Evolutionary conservation across 2,113 vertebrate species (phyloP), one percentile per base, ranked within the genome.

Genomic region (Peromyscus polionotus): DNA sequence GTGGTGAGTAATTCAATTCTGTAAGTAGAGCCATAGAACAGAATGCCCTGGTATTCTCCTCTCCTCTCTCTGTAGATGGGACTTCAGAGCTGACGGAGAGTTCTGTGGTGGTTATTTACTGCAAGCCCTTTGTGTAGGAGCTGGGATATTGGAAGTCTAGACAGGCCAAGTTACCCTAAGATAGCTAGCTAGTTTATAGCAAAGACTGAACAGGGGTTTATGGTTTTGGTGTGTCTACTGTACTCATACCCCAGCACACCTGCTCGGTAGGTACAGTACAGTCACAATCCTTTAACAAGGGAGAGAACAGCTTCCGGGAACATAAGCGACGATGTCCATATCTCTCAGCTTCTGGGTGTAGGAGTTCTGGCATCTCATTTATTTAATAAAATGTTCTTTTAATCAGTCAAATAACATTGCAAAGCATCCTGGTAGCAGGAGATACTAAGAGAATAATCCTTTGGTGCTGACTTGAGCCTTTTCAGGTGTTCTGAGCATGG

Each of bases 361-460:
- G 20, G 54, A 73, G 63, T 48, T 94, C 33, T 4, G 5, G 5
- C 72, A 79, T 33, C 36, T 93, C 51, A 76, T 83, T 91, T 81
- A 68, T n/a, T 89, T 90, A 75, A 96, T 89, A 93, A n/a, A 65
- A 65, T 4, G 1, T 67, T 67, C 48, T 63, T 91, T n/a, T n/a
- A 77, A 72, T 36, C 59, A 39, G 61, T 80, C 88, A 39, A 13
- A 63, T 76, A 79, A 57, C 10, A 39, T 90, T n/a, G 51, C 20
- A 68, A 76, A 70, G 7, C 36, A 75, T 28, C 59, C 45, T 22
- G 2, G 51, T 12, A 70, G 81, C 91, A 20, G 90, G 48, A 88
- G 16, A 51, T 20, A 61, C 8, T 77, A 73, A 42, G 65, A 59
- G 80, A 90, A 93, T 72, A 13, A 33, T 24, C 31, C 10, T 31